Evolutionary conservation across 2,888 invertebrate genomes (phyloP).

Genomic region (Agrotis segetum): DNA sequence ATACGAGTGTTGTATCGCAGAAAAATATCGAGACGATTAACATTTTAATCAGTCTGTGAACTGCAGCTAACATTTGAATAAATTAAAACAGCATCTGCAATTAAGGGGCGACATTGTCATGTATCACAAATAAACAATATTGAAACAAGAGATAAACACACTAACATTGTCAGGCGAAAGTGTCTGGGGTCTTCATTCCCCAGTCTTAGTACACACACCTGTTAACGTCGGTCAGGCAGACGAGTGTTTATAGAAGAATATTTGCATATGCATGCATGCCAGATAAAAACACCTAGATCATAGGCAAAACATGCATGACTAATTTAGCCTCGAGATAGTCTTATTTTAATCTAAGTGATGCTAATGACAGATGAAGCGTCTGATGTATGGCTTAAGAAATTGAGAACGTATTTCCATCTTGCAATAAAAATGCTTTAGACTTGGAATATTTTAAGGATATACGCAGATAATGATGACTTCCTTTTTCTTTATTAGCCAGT

Average conservation of each 20-base stretch:
- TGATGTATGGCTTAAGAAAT: conserved; percentile 37
- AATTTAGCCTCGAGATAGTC: conserved; percentile 71
- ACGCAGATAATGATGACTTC: conserved; percentile 34
- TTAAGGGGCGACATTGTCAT: conserved; percentile 27
- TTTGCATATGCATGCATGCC: conserved; percentile 81
- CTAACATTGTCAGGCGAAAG: conserved; percentile 66
- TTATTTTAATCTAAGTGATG: conserved; percentile 68
- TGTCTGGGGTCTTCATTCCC: conserved; percentile 64
- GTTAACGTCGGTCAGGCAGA: conserved; percentile 70
- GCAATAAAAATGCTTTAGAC: neutral
- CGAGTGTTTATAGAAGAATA: conserved; percentile 75
- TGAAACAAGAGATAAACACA: conserved; percentile 51
- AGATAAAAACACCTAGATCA: conserved; percentile 79
- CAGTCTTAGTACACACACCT: conserved; percentile 72
- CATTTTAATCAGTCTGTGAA: conserved; percentile 21
- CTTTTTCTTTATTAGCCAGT: conserved; percentile 49
- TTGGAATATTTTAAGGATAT: neutral
- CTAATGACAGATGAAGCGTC: conserved; percentile 61
- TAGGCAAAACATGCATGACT: conserved; percentile 79
- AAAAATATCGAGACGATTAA: conserved; percentile 13
- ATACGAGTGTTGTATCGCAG: neutral
- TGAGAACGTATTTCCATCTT: conserved; percentile 26
- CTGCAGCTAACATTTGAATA: neutral
- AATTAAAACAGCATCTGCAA: conserved; percentile 16
- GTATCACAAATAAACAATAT: conserved; percentile 46